phyloP scores from a whole-genome alignment of 2,797 vertebrate genomes.

The Etheostoma perlongum region DNA sequence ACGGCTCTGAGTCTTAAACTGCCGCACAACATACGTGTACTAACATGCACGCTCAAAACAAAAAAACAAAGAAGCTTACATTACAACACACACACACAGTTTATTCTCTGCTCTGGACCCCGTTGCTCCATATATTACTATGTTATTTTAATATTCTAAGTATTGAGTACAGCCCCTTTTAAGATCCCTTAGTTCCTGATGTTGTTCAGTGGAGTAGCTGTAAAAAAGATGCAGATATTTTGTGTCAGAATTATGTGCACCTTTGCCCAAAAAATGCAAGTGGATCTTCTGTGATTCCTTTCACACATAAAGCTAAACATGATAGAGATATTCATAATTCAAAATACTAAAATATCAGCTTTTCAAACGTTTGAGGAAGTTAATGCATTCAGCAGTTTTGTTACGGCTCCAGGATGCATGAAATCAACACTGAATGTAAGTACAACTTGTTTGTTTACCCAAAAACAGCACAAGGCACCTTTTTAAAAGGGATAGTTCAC shows the following conservation, averaged over 20 bases:
- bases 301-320: background rate
- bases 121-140: too few relatives aligned
- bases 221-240: background rate
- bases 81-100: too few relatives aligned
- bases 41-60: too few relatives aligned
- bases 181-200: background rate
- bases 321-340: too few relatives aligned
- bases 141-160: too few relatives aligned
- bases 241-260: background rate
- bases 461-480: background rate
- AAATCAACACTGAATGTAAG: background rate
- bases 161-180: too few relatives aligned
- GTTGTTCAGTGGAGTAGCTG: background rate
- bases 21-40: too few relatives aligned
- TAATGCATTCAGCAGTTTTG: background rate
- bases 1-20: too few relatives aligned
- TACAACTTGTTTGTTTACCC: background rate
- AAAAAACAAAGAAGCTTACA: too few relatives aligned
- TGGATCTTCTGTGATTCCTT: background rate
- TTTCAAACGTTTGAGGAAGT: background rate
- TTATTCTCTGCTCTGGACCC: too few relatives aligned
- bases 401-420: background rate
- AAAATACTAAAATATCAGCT: background rate
- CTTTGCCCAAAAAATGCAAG: background rate
- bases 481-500: constrained; percentile 1